A percentile compares a stretch with the other conserved stretches of the same genome.
Evolutionary conservation across 2,888 invertebrate species (phyloP).

Genomic region (Exephanes ischioxanthus): DNA sequence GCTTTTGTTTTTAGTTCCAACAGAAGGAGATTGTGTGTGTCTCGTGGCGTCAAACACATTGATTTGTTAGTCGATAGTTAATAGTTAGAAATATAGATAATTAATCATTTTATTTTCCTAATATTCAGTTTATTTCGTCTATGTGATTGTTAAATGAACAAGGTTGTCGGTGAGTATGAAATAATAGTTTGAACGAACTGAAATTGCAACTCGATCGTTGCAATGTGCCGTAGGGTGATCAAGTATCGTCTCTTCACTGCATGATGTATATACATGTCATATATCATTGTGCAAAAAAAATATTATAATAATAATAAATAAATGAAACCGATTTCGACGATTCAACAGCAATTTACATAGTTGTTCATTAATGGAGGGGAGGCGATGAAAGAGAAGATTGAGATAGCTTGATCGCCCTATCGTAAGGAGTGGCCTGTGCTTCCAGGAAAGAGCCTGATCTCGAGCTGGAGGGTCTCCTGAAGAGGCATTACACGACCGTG

Average conservation of each 20-base stretch:
- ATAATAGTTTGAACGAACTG: slow-evolving; percentile 58
- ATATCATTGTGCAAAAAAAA: slow-evolving; percentile 7
- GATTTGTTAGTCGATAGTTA: slow-evolving; percentile 5
- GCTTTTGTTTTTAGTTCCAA: slow-evolving; percentile 15
- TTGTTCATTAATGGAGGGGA: not conserved
- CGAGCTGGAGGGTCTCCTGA: slow-evolving; percentile 99
- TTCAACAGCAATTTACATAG: not conserved
- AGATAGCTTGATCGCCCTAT: slow-evolving; percentile 75
- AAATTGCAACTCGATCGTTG: slow-evolving; percentile 49
- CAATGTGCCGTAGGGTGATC: slow-evolving; percentile 61
- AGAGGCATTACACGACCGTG: slow-evolving; percentile 99
- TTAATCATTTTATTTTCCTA: slow-evolving; percentile 30
- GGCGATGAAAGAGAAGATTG: slow-evolving; percentile 19
- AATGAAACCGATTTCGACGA: not conserved
- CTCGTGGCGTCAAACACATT: slow-evolving; percentile 25
- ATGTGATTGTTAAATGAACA: slow-evolving; percentile 38
- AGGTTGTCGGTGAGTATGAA: slow-evolving; percentile 60
- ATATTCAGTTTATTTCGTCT: slow-evolving; percentile 43
- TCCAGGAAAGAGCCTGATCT: slow-evolving; percentile 99
- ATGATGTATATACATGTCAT: not conserved
- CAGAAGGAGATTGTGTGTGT: slow-evolving; percentile 12
- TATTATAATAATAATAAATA: no score
- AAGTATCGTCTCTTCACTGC: slow-evolving; percentile 42
- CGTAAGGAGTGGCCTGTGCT: slow-evolving; percentile 84
- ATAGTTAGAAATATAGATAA: slow-evolving; percentile 24